Evolutionary conservation across 2,113 vertebrate species (phyloP).

Genomic region (Macroglossus sobrinus): DNA sequence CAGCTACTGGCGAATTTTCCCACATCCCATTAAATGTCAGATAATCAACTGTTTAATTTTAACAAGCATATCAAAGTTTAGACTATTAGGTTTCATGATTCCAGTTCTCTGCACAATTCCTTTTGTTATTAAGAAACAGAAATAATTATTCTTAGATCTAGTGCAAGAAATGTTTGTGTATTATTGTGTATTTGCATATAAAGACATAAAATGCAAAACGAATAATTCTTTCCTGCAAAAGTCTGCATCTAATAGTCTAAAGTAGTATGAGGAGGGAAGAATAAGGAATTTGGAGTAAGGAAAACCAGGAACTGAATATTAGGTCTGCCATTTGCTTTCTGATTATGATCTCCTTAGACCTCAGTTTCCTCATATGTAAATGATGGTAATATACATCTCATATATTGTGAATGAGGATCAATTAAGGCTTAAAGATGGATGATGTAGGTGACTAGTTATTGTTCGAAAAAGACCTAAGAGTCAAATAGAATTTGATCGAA

Average conservation of each 20-base stretch:
- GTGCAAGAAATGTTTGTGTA: not conserved
- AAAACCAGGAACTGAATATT: not conserved
- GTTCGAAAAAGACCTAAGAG: not conserved
- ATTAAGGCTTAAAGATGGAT: not conserved
- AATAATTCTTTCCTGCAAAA: not conserved
- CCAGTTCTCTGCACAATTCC: not conserved
- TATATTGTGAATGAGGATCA: not conserved
- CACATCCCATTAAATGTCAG: slow-evolving; percentile 10
- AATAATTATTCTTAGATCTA: not conserved
- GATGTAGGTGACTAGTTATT: not conserved
- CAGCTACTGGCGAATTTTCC: not conserved
- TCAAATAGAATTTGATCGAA: not conserved
- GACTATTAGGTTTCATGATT: not conserved
- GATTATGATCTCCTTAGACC: not conserved
- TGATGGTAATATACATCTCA: not conserved
- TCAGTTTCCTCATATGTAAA: not conserved
- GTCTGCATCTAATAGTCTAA: not conserved
- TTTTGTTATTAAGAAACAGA: slow-evolving; percentile 15
- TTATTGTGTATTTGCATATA: not conserved
- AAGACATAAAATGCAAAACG: not conserved
- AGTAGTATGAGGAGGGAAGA: not conserved
- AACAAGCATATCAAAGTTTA: not conserved
- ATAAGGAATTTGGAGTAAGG: not conserved
- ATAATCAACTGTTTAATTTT: not conserved
- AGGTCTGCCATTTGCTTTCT: not conserved